Conservation (phyloP, 2,797 vertebrate species). For the Mormyrops boulengeri region DNA sequence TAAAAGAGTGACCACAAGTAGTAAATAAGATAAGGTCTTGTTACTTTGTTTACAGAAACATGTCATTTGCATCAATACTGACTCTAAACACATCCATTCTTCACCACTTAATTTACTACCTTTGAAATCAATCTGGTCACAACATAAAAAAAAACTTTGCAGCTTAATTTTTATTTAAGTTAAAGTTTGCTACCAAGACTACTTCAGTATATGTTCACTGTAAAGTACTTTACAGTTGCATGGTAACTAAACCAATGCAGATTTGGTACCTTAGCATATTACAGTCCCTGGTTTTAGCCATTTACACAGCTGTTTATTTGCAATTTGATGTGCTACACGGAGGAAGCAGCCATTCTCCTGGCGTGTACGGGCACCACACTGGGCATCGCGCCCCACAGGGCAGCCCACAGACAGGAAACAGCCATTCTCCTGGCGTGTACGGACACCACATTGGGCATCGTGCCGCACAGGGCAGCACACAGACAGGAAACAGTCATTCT, state of each 20-base stretch:
- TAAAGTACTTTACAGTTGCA: background rate
- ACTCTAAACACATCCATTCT: background rate
- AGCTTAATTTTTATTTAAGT: background rate
- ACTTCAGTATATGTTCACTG: background rate
- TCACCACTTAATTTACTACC: background rate
- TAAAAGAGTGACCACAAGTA: background rate
- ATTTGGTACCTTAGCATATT: background rate
- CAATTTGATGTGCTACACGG: background rate
- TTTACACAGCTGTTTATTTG: background rate
- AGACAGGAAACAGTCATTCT: background rate
- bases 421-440: background rate
- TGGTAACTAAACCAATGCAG: background rate
- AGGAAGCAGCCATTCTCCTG: background rate
- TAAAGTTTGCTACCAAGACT: background rate
- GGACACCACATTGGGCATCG: background rate
- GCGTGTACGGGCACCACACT: background rate
- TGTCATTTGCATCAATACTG: background rate
- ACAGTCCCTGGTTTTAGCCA: background rate
- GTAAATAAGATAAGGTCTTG: background rate
- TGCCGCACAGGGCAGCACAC: background rate
- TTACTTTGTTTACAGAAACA: background rate
- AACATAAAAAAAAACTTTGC: background rate
- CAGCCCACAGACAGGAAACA: background rate
- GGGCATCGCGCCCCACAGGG: background rate
- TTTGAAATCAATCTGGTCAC: background rate